Conservation (phyloP, 2,113 vertebrate species). For the Synodontis membranacea region DNA sequence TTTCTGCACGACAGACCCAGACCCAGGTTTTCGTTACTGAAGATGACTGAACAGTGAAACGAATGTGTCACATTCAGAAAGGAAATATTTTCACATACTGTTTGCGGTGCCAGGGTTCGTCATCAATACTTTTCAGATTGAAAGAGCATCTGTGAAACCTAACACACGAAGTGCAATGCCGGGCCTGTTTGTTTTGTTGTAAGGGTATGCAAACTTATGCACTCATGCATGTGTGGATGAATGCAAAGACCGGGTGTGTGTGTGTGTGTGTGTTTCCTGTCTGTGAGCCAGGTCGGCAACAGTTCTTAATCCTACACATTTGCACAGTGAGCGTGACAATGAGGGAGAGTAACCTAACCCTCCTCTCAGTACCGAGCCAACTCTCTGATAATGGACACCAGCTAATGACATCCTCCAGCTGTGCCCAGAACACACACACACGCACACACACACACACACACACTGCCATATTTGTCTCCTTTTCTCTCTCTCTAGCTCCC, state of each 20-base stretch:
- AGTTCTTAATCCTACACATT: constrained; percentile 51
- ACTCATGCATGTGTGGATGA: not conserved
- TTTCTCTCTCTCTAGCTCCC: not conserved
- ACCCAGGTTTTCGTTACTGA: too few species aligned
- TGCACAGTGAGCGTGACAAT: constrained; percentile 44
- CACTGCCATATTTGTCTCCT: not conserved
- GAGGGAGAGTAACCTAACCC: constrained; percentile 48
- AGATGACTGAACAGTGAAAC: too few species aligned
- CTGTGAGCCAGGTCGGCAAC: constrained; percentile 29
- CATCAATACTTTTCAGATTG: too few species aligned
- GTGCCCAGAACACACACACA: constrained; percentile 40
- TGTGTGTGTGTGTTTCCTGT: constrained; percentile 17
- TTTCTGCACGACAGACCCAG: too few species aligned
- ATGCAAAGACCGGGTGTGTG: not conserved
- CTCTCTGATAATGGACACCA: constrained; percentile 54
- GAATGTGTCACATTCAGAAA: too few species aligned
- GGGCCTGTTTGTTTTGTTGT: too few species aligned
- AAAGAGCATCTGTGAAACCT: too few species aligned
- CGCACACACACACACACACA: constrained; percentile 3
- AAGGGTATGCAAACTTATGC: too few species aligned
- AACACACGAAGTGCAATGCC: too few species aligned
- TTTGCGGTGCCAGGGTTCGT: too few species aligned
- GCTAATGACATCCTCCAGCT: constrained; percentile 62
- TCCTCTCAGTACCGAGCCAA: constrained; percentile 35
- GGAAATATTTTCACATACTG: too few species aligned